phyloP scores from a whole-genome alignment of 30 jellyfish, hydroid and myxozoan genomes.

The Catostylus mosaicus region DNA sequence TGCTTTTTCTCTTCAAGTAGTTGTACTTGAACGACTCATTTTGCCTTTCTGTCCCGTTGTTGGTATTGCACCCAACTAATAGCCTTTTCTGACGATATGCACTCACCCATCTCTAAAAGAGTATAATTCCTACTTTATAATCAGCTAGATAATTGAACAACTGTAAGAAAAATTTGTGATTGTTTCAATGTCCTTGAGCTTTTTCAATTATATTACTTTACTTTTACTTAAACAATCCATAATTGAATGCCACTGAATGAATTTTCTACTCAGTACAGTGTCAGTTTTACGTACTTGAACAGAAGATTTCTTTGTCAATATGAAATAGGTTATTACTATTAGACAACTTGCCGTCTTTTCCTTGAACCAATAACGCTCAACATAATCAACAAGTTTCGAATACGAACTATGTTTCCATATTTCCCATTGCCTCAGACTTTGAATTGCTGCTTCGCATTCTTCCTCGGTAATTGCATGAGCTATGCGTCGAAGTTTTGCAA shows the following conservation, averaged over 20 bases:
- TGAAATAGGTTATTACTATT: background rate
- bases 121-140: background rate
- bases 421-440: background rate
- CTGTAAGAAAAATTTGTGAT: background rate
- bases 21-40: conserved; percentile 50
- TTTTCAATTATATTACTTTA: background rate
- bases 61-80: conserved; percentile 27
- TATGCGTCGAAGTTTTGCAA: conserved; percentile 13
- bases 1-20: conserved; percentile 15
- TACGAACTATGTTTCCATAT: conserved; percentile 6
- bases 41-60: conserved; percentile 71
- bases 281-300: background rate
- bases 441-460: background rate
- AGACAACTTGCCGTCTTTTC: background rate
- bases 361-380: conserved; percentile 21
- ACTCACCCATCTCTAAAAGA: conserved; percentile 67
- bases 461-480: conserved; percentile 27
- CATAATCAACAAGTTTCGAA: conserved; percentile 2
- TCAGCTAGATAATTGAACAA: background rate
- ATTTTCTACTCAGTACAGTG: background rate
- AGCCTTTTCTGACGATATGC: conserved; percentile 54
- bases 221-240: background rate
- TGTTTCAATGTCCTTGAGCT: background rate
- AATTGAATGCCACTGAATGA: background rate
- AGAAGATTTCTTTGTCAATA: background rate